These are phyloP conservation scores for Equus przewalskii DNA, from an alignment of 2,113 vertebrate genomes.

Conservation along the genomic window DNA sequence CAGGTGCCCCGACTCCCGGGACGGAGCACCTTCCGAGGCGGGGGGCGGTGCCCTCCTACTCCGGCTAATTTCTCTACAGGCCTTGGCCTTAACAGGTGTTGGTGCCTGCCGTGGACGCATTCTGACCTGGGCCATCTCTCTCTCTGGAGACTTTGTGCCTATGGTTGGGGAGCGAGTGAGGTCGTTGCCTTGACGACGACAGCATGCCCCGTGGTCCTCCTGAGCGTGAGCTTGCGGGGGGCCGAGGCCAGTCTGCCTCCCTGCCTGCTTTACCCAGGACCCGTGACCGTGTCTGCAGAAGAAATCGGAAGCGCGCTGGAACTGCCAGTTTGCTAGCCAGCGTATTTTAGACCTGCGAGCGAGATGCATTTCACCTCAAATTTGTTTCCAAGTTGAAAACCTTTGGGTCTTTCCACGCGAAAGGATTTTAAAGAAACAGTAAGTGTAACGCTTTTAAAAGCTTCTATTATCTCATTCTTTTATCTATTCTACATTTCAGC, in stretches of 20 bases:
- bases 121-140: background rate
- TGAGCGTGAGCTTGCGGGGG: background rate
- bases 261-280: background rate
- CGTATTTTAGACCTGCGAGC: conserved; percentile 16
- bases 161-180: conserved; percentile 60
- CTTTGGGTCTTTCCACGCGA: conserved; percentile 54
- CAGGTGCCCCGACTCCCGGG: background rate
- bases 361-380: conserved; percentile 45
- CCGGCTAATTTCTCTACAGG: background rate
- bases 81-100: background rate
- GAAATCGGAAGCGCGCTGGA: background rate
- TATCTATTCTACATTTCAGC: background rate
- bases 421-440: conserved; percentile 70
- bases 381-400: conserved; percentile 72
- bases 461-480: background rate
- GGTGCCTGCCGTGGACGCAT: background rate
- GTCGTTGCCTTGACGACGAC: conserved; percentile 81
- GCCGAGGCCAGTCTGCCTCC: conserved; percentile 29
- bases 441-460: conserved; percentile 50
- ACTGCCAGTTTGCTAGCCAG: conserved; percentile 25
- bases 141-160: conserved; percentile 14
- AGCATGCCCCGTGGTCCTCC: conserved; percentile 67
- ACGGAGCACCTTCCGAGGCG: background rate
- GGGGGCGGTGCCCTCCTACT: background rate
- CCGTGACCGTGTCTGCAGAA: background rate